These are phyloP conservation scores for Hippocampus abdominalis DNA, from an alignment of 2,113 vertebrate species.

Conservation along the genomic window DNA sequence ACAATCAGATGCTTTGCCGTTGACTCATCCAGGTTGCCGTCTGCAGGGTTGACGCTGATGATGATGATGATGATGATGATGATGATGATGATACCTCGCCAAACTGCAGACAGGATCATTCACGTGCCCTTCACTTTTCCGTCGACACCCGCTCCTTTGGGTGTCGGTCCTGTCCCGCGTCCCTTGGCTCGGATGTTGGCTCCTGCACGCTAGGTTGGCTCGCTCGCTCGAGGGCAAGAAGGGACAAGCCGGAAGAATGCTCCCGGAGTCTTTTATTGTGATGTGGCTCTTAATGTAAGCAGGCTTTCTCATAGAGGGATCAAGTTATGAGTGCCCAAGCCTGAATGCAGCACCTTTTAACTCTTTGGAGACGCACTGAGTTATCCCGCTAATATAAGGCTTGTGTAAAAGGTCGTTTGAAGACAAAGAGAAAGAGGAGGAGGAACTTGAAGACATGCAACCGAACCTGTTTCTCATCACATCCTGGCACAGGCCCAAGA, in stretches of 20 bases:
- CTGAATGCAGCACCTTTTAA: constrained; percentile 12
- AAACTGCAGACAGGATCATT: constrained; percentile 9
- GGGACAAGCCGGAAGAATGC: constrained; percentile 68
- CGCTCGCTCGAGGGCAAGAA: constrained; percentile 64
- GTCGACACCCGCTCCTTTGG: constrained; percentile 12
- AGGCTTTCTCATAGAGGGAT: constrained; percentile 29
- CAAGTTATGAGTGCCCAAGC: constrained; percentile 12
- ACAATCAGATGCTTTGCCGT: constrained; percentile 47
- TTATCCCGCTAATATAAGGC: constrained; percentile 8
- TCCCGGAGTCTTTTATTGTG: constrained; percentile 37
- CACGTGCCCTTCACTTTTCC: constrained; percentile 12
- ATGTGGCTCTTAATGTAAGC: constrained; percentile 39
- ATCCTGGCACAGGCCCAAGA: constrained; percentile 43
- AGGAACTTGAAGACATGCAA: constrained; percentile 37
- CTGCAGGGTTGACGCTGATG: background rate
- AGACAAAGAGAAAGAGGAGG: background rate
- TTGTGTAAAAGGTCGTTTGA: background rate
- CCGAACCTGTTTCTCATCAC: constrained; percentile 60
- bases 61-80: background rate
- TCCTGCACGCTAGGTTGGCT: constrained; percentile 26
- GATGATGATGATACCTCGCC: background rate
- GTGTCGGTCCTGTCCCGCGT: constrained; percentile 27
- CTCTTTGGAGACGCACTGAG: background rate
- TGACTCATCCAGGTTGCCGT: constrained; percentile 11
- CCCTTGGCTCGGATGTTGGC: constrained; percentile 41